Percentiles rank a stretch among this genome's conserved stretches.
Conservation (phyloP, 1,140 invertebrate genomes). For the Condylostylus longicornis region DNA sequence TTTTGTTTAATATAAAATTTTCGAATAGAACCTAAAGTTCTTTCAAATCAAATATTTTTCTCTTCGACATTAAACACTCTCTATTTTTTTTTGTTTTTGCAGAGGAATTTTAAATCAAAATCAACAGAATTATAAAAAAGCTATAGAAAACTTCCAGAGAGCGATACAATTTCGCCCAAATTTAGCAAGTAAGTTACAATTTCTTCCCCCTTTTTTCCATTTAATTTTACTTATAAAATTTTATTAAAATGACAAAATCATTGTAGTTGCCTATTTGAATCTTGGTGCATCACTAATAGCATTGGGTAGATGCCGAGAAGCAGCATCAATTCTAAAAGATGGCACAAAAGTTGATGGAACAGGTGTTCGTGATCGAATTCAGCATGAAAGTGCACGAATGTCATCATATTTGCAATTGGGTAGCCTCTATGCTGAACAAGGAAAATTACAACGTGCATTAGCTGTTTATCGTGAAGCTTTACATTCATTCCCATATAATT, state of each 20-base stretch:
- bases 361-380: slow-evolving; percentile 72
- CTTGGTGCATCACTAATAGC: slow-evolving; percentile 74
- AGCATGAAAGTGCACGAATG: slow-evolving; percentile 77
- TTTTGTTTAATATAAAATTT: no score
- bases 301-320: slow-evolving; percentile 66
- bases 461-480: slow-evolving; percentile 78
- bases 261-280: slow-evolving; percentile 84
- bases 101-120: slow-evolving; percentile 89
- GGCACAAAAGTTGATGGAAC: slow-evolving; percentile 72
- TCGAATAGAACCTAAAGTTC: no score
- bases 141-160: slow-evolving; percentile 78
- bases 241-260: not conserved
- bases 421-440: slow-evolving; percentile 74
- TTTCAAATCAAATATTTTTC: no score
- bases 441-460: slow-evolving; percentile 69
- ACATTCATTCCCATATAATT: slow-evolving; percentile 60
- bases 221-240: not conserved
- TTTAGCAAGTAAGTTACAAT: slow-evolving; percentile 69
- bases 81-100: slow-evolving; percentile 42
- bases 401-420: slow-evolving; percentile 85
- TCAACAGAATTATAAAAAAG: slow-evolving; percentile 72
- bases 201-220: not conserved
- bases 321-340: slow-evolving; percentile 62
- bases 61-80: no score
- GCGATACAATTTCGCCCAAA: slow-evolving; percentile 89